These are phyloP conservation scores for Hemichromis elongatus DNA, from an alignment of 2,113 vertebrate species.

Conservation along the genomic window DNA sequence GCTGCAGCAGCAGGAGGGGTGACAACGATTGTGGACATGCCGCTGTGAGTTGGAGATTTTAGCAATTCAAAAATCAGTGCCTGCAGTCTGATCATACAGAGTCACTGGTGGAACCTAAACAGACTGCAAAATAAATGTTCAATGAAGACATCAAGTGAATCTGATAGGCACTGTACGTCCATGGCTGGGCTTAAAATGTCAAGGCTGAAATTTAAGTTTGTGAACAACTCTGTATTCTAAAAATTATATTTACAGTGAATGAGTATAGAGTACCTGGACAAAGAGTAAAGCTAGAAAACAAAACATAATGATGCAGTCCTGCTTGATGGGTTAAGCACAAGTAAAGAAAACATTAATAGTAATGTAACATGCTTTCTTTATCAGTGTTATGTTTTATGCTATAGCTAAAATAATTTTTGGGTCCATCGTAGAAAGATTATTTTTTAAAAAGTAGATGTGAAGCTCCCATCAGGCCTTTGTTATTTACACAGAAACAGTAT, in stretches of 20 bases:
- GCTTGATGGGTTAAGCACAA: neutral
- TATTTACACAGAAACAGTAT: slow-evolving; percentile 70
- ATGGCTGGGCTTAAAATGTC: neutral
- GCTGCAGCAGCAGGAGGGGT: slow-evolving; percentile 82
- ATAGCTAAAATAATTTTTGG: neutral
- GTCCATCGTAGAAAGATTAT: neutral
- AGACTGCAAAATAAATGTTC: neutral
- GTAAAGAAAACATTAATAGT: neutral
- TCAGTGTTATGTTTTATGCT: neutral
- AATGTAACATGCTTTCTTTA: neutral
- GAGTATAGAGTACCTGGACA: neutral
- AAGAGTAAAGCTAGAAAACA: neutral
- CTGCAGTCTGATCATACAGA: neutral
- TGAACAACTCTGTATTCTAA: neutral
- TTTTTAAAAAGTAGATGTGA: neutral
- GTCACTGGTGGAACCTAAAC: neutral
- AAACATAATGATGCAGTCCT: neutral
- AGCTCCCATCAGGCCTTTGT: neutral
- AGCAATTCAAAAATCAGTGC: neutral
- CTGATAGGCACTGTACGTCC: neutral
- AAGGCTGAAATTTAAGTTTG: neutral
- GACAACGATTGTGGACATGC: slow-evolving; percentile 84
- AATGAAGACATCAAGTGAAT: neutral
- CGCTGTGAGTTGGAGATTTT: slow-evolving; percentile 61
- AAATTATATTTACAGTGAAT: neutral